Evolutionary conservation across 1,140 invertebrate genomes (phyloP).

Genomic region (Eueides isabella): DNA sequence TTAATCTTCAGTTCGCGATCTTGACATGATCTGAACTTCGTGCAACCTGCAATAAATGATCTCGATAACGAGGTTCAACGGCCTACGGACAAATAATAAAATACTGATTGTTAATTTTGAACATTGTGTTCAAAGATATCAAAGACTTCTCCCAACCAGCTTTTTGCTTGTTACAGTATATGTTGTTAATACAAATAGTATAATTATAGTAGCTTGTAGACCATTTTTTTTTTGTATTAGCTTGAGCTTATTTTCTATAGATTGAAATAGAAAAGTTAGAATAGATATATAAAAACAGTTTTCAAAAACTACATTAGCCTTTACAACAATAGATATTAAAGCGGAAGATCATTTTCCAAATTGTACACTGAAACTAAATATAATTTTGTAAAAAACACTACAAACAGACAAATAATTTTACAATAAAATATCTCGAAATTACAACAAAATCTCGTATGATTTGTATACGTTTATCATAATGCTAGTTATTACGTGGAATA

Average conservation of each 20-base stretch:
- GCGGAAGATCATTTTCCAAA: no score
- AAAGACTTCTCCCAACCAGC: neutral
- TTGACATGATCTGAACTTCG: slow-evolving; percentile 66
- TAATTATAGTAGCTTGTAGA: no score
- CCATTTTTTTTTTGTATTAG: no score
- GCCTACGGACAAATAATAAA: slow-evolving; percentile 36
- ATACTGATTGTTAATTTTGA: slow-evolving; percentile 33
- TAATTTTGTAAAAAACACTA: no score
- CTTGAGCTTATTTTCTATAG: no score
- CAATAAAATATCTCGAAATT: neutral
- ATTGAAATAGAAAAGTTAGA: no score
- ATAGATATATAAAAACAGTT: no score
- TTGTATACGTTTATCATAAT: neutral
- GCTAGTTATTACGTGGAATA: neutral
- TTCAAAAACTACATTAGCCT: no score
- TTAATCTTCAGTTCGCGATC: slow-evolving; percentile 65
- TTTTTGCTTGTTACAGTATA: neutral
- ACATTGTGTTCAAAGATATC: slow-evolving; percentile 13
- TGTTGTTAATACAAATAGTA: no score
- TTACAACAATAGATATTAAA: no score
- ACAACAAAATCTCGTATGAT: neutral
- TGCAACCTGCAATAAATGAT: slow-evolving; percentile 58
- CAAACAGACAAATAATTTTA: no score
- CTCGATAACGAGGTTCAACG: slow-evolving; percentile 49
- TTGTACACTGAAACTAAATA: no score